Evolutionary conservation across 2,888 invertebrate genomes (phyloP).

Genomic region (Tenthredo notha): DNA sequence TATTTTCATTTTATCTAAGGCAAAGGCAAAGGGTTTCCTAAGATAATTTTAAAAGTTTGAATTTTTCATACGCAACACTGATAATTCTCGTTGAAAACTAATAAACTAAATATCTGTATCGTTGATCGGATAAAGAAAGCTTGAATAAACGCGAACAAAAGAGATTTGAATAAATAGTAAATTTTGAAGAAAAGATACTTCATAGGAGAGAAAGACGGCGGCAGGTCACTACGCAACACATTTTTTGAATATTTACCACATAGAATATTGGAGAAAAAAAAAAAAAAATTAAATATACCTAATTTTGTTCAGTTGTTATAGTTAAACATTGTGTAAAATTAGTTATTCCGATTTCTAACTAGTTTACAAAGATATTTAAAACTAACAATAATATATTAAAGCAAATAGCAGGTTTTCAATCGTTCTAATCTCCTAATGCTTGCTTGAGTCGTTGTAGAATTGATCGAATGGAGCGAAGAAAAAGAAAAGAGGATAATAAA

Average conservation of each 20-base stretch:
- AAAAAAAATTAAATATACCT: neutral
- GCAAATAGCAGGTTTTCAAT: neutral
- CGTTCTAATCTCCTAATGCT: constrained; percentile 17
- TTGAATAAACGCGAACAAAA: neutral
- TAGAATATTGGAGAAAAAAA: neutral
- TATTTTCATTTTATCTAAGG: neutral
- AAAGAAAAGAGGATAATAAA: neutral
- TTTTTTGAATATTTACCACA: constrained; percentile 9
- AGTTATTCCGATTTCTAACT: constrained; percentile 18
- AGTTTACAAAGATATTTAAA: constrained; percentile 3
- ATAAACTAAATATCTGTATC: neutral
- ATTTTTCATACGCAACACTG: neutral
- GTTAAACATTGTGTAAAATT: neutral
- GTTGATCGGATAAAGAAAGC: neutral
- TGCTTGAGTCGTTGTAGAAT: constrained; percentile 4
- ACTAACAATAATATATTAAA: neutral
- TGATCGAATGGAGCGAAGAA: neutral
- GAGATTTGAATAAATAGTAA: constrained; percentile 18
- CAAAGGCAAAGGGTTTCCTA: neutral
- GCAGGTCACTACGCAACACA: constrained; percentile 19
- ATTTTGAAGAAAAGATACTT: constrained; percentile 16
- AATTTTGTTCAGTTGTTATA: neutral
- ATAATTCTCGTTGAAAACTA: neutral
- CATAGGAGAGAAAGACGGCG: constrained; percentile 40
- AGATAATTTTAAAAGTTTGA: neutral